A percentile compares a stretch with the other conserved stretches of the same genome.
Conservation (phyloP, 2,797 vertebrate genomes). For the Eulemur mongoz region DNA sequence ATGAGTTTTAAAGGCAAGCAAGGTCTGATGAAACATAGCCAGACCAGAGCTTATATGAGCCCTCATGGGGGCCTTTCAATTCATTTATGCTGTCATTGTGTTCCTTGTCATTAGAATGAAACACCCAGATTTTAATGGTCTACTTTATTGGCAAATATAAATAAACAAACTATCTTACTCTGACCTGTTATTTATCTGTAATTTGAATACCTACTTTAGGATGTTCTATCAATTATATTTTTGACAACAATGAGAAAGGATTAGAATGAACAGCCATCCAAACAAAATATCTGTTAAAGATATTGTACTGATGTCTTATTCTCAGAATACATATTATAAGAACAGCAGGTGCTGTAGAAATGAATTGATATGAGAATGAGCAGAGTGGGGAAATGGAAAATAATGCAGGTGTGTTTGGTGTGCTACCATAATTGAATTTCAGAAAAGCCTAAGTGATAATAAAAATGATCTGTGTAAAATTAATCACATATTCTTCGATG, state of each 20-base stretch:
- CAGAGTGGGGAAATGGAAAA: conserved; percentile 48
- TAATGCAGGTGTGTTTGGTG: conserved; percentile 29
- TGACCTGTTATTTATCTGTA: conserved; percentile 10
- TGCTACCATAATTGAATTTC: conserved; percentile 52
- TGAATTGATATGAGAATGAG: conserved; percentile 43
- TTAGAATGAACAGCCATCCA: conserved; percentile 1
- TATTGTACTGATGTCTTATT: background rate
- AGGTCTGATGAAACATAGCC: background rate
- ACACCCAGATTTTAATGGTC: background rate
- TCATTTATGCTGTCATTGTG: background rate
- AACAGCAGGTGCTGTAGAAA: conserved; percentile 55
- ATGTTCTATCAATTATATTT: conserved; percentile 28
- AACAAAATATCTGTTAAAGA: background rate
- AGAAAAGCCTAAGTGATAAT: conserved; percentile 48
- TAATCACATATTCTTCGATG: conserved; percentile 40
- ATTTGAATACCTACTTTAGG: conserved; percentile 30
- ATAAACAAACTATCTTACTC: background rate
- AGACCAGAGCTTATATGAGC: background rate
- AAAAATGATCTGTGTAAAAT: conserved; percentile 62
- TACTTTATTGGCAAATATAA: conserved; percentile 10
- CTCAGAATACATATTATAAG: conserved; percentile 41
- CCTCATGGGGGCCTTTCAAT: background rate
- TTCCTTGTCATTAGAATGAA: background rate
- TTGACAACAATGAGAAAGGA: background rate
- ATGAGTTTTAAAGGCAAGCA: background rate